Conservation (phyloP, 1,140 invertebrate genomes). For the Nephotettix cincticeps region DNA sequence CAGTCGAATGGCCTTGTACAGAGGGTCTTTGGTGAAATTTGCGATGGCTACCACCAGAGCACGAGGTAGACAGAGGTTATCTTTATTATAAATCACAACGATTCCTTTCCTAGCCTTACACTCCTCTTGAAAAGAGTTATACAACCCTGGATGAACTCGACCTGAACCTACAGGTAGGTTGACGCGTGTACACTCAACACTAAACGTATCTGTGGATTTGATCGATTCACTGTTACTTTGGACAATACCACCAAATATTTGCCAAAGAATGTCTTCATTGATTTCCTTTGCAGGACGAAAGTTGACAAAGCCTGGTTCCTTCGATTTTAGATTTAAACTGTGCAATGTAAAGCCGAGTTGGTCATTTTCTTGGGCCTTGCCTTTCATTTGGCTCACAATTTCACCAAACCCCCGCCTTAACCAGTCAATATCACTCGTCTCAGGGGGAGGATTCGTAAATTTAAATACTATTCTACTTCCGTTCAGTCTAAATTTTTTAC, state of each 20-base stretch:
- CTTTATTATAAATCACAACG: too few relatives aligned
- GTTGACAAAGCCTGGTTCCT: neutral
- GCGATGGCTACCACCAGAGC: neutral
- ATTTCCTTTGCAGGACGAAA: neutral
- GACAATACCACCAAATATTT: neutral
- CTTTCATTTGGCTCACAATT: neutral
- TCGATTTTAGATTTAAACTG: neutral
- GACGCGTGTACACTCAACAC: too few relatives aligned
- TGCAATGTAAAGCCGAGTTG: too few relatives aligned
- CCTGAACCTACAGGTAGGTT: too few relatives aligned
- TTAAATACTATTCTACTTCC: neutral
- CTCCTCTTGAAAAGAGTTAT: too few relatives aligned
- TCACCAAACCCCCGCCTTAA: neutral
- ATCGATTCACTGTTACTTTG: neutral
- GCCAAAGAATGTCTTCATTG: neutral
- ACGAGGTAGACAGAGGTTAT: too few relatives aligned
- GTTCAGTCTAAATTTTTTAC: too few relatives aligned
- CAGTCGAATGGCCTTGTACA: neutral
- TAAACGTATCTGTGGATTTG: too few relatives aligned
- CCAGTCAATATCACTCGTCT: neutral
- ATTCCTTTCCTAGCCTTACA: too few relatives aligned
- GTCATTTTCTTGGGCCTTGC: neutral
- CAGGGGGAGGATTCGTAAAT: neutral
- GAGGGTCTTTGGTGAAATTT: neutral
- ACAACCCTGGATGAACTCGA: too few relatives aligned